Base-by-base conservation (phyloP, 2,797 vertebrate species). In the Masticophis lateralis region DNA sequence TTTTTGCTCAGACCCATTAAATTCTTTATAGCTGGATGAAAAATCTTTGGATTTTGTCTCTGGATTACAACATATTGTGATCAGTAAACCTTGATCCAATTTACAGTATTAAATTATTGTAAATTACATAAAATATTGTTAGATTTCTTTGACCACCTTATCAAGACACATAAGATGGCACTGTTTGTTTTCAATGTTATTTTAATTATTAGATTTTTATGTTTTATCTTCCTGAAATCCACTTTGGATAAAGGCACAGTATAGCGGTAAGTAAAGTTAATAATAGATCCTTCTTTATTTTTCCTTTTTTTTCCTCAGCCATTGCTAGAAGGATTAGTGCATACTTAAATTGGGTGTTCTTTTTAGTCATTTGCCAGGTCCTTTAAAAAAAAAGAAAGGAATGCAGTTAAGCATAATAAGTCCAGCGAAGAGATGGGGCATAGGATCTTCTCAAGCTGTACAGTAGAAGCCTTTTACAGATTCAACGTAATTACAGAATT, bases 401-500 rank as follows among this genome's bases (percentile, higher is more conserved):
- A 56, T 69, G 32, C 53, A 74, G 32, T 5, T 20, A 89, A 57
- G 55, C 22, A 18, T 55, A 47, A 22, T 16, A 74, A 92, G 28
- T 37, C 5, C 69, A 32, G 43, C 0, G 0, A 53, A 87, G 3
- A 59, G n/a, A 51, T 0, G 0, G 86, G 7, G 53, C 3, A 16
- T 66, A 93, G 28, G 43, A 37, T 27, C 60, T n/a, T 93, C 69
- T 0, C 0, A 61, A 1, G 87, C 16, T 43, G 28, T 47, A 43
- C 9, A 56, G 25, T 28, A 32, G 59, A 20, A 91, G 0, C 16
- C 87, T 47, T 13, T 7, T 43, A 20, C 60, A n/a, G 87, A 90
- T n/a, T n/a, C 53, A 86, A 0, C 11, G 0, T 4, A 0, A 0
- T 87, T 8, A 87, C 51, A 87, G 11, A 43, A 88, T 47, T 87